Conservation (phyloP, 2,797 vertebrate species). For the Gymnoscopelus microlampas region DNA sequence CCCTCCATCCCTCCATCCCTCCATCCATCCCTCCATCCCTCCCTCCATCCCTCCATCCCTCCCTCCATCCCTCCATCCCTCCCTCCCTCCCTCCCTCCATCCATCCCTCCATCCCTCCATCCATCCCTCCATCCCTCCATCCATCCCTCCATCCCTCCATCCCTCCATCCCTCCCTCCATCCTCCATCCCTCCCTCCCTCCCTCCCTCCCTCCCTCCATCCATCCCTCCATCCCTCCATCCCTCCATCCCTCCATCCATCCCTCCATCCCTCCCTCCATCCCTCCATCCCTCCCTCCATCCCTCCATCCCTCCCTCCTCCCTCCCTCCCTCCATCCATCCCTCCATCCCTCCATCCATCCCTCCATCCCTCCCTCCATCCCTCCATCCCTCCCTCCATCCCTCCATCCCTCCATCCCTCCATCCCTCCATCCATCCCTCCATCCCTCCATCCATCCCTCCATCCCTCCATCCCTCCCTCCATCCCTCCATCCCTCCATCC, state of each 20-base stretch:
- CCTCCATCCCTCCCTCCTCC: constrained; percentile 35
- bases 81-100: constrained; percentile 8
- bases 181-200: not conserved
- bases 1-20: constrained; percentile 13
- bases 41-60: constrained; percentile 24
- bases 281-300: not conserved
- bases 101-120: not conserved
- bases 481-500: not conserved
- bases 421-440: not conserved
- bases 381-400: constrained; percentile 30
- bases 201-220: constrained; percentile 18
- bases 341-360: not conserved
- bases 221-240: too few relatives aligned
- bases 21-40: not conserved
- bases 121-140: constrained; percentile 26
- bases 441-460: constrained; percentile 32
- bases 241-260: too few relatives aligned
- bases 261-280: not conserved
- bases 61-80: too few relatives aligned
- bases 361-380: not conserved
- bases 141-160: too few relatives aligned
- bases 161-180: not conserved
- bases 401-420: not conserved
- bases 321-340: too few relatives aligned
- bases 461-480: not conserved